Evolutionary conservation across 2,888 invertebrate genomes (phyloP).

Genomic region (Drosophila yooni): DNA sequence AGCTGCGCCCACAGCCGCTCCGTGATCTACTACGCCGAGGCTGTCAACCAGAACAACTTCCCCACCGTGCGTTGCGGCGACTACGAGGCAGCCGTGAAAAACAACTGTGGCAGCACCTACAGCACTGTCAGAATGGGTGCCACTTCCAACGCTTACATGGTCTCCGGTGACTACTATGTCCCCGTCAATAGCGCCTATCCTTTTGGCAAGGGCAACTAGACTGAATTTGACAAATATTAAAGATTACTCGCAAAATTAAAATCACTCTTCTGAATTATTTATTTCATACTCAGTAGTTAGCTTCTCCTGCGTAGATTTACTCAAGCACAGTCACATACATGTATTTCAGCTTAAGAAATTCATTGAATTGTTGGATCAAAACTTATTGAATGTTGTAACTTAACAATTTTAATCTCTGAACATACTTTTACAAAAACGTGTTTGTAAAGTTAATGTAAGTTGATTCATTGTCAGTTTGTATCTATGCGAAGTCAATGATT

Average conservation of each 20-base stretch:
- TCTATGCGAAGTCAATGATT: too few species aligned
- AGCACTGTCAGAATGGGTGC: constrained; percentile 78
- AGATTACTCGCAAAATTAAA: constrained; percentile 9
- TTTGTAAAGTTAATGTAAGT: background rate
- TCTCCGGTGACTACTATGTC: constrained; percentile 78
- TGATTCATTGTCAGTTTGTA: background rate
- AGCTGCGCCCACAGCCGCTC: constrained; percentile 85
- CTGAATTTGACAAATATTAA: constrained; percentile 32
- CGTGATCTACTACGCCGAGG: constrained; percentile 85
- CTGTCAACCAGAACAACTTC: constrained; percentile 78
- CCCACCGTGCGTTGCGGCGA: constrained; percentile 64
- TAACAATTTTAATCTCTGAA: too few species aligned
- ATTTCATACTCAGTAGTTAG: background rate
- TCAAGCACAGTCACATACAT: background rate
- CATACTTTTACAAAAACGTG: too few species aligned
- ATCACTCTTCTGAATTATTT: background rate
- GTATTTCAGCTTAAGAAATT: background rate
- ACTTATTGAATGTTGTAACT: background rate
- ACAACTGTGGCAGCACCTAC: constrained; percentile 70
- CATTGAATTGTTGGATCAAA: background rate
- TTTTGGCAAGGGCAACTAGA: constrained; percentile 68
- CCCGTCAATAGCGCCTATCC: constrained; percentile 75
- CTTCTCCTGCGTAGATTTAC: background rate
- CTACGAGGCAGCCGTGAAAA: constrained; percentile 79
- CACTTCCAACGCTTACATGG: constrained; percentile 70